phyloP scores from a whole-genome alignment of 2,888 invertebrate species.

The Drosophila peninsularis region DNA sequence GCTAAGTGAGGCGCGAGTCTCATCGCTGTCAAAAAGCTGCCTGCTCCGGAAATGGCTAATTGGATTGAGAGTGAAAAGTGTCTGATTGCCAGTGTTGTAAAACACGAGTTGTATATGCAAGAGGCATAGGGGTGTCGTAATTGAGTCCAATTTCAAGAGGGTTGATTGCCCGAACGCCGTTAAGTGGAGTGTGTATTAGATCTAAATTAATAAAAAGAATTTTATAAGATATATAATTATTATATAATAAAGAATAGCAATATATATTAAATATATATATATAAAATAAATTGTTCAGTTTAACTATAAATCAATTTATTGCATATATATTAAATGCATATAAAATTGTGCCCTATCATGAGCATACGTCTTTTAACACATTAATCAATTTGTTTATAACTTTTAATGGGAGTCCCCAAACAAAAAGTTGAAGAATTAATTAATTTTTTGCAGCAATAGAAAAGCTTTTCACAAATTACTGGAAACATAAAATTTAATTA shows the following conservation, averaged over 20 bases:
- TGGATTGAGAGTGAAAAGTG: slow-evolving; percentile 52
- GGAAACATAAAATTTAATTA: neutral
- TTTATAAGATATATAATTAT: neutral
- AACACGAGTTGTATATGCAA: slow-evolving; percentile 16
- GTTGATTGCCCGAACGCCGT: slow-evolving; percentile 14
- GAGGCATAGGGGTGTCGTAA: slow-evolving; percentile 41
- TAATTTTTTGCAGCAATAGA: neutral
- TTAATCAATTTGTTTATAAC: neutral
- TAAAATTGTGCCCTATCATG: neutral
- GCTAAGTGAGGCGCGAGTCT: slow-evolving; percentile 50
- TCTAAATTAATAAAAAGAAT: neutral
- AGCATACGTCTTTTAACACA: neutral
- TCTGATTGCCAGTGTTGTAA: slow-evolving; percentile 49
- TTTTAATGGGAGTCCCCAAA: neutral
- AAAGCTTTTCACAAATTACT: neutral
- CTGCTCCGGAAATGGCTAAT: slow-evolving; percentile 73
- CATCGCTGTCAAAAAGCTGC: slow-evolving; percentile 62
- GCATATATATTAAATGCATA: neutral
- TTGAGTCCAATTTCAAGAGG: slow-evolving; percentile 39
- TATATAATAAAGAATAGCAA: no score
- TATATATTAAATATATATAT: no score
- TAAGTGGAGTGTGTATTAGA: slow-evolving; percentile 10
- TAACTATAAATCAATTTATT: no score
- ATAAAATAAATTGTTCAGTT: no score
- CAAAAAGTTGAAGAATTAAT: neutral